A percentile compares a stretch with the other conserved stretches of the same genome.
Conservation (phyloP, 1,140 invertebrate genomes). For the Conopomorpha cramerella region DNA sequence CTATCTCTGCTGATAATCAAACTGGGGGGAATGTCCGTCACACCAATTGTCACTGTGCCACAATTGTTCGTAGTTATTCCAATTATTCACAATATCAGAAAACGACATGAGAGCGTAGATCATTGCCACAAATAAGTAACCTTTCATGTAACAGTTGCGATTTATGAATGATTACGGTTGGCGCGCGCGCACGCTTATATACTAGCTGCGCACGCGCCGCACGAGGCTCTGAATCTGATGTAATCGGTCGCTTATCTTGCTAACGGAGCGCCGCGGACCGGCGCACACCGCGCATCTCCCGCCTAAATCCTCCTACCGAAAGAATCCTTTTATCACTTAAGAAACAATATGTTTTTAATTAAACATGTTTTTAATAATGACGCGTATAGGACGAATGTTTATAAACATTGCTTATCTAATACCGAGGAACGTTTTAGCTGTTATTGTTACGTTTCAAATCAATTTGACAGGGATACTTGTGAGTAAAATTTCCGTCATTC, state of each 20-base stretch:
- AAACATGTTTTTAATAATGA: no score
- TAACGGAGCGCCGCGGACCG: constrained; percentile 6
- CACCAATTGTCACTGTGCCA: constrained; percentile 54
- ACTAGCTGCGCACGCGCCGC: constrained; percentile 29
- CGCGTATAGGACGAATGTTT: no score
- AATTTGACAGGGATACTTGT: no score
- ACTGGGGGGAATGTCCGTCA: constrained; percentile 46
- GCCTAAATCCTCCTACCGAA: no score
- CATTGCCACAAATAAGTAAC: constrained; percentile 50
- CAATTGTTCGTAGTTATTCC: constrained; percentile 41
- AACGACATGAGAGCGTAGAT: constrained; percentile 49
- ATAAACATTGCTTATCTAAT: no score
- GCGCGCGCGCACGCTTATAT: constrained; percentile 21
- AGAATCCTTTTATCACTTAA: no score
- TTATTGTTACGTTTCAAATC: no score
- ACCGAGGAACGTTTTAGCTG: no score
- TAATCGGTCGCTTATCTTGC: constrained; percentile 33
- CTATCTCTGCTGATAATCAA: constrained; percentile 51
- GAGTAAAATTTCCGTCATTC: no score
- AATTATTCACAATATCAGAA: constrained; percentile 25
- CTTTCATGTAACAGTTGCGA: constrained; percentile 36
- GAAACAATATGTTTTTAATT: no score
- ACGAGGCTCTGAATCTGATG: constrained; percentile 25
- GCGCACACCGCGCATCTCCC: constrained; percentile 1
- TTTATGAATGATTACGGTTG: constrained; percentile 31